Base-by-base conservation (phyloP, 2,888 invertebrate species). In the Acanthosepion esculentum region DNA sequence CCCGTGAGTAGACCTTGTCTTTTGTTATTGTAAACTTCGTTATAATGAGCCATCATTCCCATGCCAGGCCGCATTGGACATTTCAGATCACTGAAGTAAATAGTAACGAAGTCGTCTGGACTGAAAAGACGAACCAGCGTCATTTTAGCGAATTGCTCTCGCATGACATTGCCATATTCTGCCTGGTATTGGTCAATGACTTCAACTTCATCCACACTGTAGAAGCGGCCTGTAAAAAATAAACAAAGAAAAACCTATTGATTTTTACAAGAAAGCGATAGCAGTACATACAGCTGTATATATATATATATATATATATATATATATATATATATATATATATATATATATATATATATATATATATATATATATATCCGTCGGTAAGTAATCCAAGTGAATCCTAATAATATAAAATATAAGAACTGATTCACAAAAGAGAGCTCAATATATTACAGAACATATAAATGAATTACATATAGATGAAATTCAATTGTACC, bases 1-100 rank as follows among this genome's bases (percentile, higher is more conserved):
- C 95, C 94, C 6, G 95, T 95, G 15, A 95, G 78, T 23, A 95
- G 94, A 15, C 95, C 95, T n/a, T 95, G 95, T 3, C 94, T 94
- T 15, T 94, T 94, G 18, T 95, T 78, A 48, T 95, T 95, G 59
- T 95, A 92, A 18, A 94, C 92, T n/a, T 95, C 91, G 94, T 95
- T 95, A 94, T 95, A 95, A n/a, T 94, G 94, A 26, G 94, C 53
- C 55, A 95, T 94, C 33, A 95, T 59, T 33, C 94, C 95, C 91
- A 95, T 94, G 23, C 94, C 55, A 91, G 94, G 94, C 93, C 95
- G 78, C n/a, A 64, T 91, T 23, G 95, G 95, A 50, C 64, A 78
- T 23, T 95, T 94, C 26, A 94, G 94, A 93, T 95, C 95, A 91
- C 94, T 94, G 78, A 64, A 94, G 94, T 94, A 94, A 20, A 94